Conservation (phyloP, 2,797 vertebrate species). For the Enteromius mattozi region DNA sequence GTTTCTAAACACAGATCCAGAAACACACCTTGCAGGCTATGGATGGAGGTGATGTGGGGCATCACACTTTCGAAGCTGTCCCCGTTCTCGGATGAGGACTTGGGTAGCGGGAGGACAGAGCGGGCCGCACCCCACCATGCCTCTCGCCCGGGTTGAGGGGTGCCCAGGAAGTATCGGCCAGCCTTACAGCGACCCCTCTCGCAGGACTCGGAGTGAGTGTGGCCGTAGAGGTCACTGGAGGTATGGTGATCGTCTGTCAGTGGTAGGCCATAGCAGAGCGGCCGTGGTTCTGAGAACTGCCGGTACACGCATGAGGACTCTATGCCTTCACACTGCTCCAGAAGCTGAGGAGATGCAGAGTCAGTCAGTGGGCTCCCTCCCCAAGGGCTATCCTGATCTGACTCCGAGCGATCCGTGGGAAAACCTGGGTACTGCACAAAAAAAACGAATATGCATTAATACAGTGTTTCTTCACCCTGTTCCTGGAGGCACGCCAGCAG, state of each 20-base stretch:
- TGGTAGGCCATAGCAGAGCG: conserved; percentile 84
- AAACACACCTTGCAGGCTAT: conserved; percentile 86
- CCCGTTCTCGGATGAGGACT: conserved; percentile 85
- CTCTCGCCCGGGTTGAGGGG: conserved; percentile 84
- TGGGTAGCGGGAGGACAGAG: conserved; percentile 82
- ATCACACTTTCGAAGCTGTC: conserved; percentile 84
- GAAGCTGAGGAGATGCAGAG: conserved; percentile 88
- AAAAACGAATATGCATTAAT: neutral
- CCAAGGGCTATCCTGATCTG: conserved; percentile 94
- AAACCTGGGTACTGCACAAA: conserved; percentile 87
- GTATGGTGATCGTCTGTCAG: conserved; percentile 73
- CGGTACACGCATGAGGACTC: conserved; percentile 88
- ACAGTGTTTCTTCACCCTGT: neutral
- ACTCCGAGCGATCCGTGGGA: conserved; percentile 90
- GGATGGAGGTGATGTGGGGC: conserved; percentile 87
- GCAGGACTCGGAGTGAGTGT: conserved; percentile 85
- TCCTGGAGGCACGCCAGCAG: neutral
- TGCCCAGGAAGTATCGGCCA: conserved; percentile 91
- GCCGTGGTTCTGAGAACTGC: conserved; percentile 82
- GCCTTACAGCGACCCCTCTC: conserved; percentile 91
- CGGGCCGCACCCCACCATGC: conserved; percentile 87
- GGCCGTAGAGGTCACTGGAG: conserved; percentile 74
- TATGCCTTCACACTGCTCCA: conserved; percentile 84
- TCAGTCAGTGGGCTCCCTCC: conserved; percentile 92
- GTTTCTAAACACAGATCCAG: conserved; percentile 7